A percentile compares a stretch with the other conserved stretches of the same genome.
phyloP scores from a whole-genome alignment of 2,113 vertebrate genomes.

The Trogon melanurus region DNA sequence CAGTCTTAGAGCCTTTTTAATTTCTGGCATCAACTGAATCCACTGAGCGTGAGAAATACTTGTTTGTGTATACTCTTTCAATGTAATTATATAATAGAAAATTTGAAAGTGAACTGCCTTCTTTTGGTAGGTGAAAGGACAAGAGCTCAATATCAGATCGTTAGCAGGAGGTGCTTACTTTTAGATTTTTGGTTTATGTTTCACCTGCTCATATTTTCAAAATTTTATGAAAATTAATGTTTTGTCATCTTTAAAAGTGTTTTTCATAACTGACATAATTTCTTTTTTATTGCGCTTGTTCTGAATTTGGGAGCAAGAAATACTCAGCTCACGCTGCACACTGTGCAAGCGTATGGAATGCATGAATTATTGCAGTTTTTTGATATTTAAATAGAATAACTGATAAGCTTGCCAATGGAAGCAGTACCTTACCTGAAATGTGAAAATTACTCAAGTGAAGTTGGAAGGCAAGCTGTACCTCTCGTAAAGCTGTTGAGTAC shows the following conservation, averaged over 20 bases:
- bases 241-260: not conserved
- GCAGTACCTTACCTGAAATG: not conserved
- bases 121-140: not conserved
- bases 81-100: not conserved
- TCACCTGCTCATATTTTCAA: not conserved
- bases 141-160: not conserved
- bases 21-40: not conserved
- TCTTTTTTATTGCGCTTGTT: not conserved
- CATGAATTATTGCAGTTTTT: not conserved
- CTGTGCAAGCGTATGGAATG: not conserved
- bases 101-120: not conserved
- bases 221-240: not conserved
- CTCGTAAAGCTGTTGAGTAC: not conserved
- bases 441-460: not conserved
- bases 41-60: not conserved
- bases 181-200: not conserved
- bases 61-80: not conserved
- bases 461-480: not conserved
- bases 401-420: not conserved
- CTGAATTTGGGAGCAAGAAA: not conserved
- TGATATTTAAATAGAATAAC: not conserved
- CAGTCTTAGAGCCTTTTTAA: not conserved
- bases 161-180: not conserved
- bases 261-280: not conserved
- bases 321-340: fast-evolving